A percentile compares a stretch with the other conserved stretches of the same genome.
These are phyloP conservation scores for Amblyraja radiata DNA, from an alignment of 2,797 vertebrate genomes.

Conservation along the genomic window DNA sequence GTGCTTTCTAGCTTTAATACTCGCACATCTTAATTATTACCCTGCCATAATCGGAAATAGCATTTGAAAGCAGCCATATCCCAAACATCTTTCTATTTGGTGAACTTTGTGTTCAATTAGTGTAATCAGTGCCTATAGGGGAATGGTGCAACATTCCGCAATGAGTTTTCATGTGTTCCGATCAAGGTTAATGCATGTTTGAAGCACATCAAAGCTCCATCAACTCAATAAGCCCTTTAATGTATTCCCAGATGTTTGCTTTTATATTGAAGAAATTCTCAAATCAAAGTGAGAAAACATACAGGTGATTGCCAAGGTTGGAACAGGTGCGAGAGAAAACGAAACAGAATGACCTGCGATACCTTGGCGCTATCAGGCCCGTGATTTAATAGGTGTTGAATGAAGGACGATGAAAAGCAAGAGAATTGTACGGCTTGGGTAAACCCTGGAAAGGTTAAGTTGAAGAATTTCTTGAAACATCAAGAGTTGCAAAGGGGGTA, in stretches of 20 bases:
- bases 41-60: not conserved
- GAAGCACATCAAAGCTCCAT: not conserved
- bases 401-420: not conserved
- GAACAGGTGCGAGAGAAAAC: not conserved
- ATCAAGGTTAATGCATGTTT: too few species aligned
- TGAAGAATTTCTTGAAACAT: not conserved
- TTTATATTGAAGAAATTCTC: not conserved
- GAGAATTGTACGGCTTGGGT: not conserved
- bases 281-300: not conserved
- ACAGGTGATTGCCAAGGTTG: not conserved
- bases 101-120: not conserved
- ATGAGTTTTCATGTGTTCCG: not conserved
- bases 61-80: not conserved
- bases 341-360: not conserved
- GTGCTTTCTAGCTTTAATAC: not conserved
- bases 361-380: not conserved
- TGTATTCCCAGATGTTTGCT: not conserved
- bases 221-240: not conserved
- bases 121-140: too few species aligned
- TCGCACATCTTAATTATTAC: not conserved
- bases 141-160: not conserved
- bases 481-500: not conserved
- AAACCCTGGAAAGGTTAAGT: not conserved
- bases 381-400: not conserved
- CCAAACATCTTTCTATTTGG: too few species aligned